A percentile compares a stretch with the other conserved stretches of the same genome.
These are phyloP conservation scores for Camponotus fellah DNA, from an alignment of 2,888 invertebrate species.

Conservation along the genomic window DNA sequence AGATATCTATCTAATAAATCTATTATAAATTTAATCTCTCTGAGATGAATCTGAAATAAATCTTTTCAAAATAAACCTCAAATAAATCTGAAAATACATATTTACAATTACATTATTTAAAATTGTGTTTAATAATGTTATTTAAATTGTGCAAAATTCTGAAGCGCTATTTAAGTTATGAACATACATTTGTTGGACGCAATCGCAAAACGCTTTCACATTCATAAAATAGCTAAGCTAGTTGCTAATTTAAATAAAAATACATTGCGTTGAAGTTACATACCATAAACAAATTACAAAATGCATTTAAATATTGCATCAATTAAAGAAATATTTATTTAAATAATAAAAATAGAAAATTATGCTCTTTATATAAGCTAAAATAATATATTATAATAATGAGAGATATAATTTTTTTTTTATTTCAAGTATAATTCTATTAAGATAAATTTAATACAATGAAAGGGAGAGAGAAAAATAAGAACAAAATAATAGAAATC, in stretches of 20 bases:
- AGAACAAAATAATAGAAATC: not conserved
- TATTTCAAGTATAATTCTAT: not conserved
- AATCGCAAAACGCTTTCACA: conserved; percentile 33
- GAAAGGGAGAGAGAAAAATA: not conserved
- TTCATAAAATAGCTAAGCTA: conserved; percentile 13
- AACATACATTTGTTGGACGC: not conserved
- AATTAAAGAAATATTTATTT: not conserved
- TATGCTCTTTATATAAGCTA: not conserved
- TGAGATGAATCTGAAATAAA: not conserved
- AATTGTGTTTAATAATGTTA: not conserved
- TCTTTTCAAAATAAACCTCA: not conserved
- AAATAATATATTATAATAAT: not conserved
- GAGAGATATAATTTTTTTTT: not conserved
- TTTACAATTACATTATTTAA: not conserved
- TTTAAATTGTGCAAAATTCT: not conserved
- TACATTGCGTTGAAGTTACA: not conserved
- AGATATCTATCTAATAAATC: not conserved
- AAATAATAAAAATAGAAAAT: conserved; percentile 1
- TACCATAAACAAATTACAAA: not conserved
- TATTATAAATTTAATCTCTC: not conserved
- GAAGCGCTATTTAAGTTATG: not conserved
- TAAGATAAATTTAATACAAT: not conserved
- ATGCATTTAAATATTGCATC: not conserved
- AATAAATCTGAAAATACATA: not conserved
- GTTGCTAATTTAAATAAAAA: conserved; percentile 32